These are phyloP conservation scores for Petaurus breviceps DNA, from an alignment of 2,113 vertebrate genomes.

Conservation along the genomic window DNA sequence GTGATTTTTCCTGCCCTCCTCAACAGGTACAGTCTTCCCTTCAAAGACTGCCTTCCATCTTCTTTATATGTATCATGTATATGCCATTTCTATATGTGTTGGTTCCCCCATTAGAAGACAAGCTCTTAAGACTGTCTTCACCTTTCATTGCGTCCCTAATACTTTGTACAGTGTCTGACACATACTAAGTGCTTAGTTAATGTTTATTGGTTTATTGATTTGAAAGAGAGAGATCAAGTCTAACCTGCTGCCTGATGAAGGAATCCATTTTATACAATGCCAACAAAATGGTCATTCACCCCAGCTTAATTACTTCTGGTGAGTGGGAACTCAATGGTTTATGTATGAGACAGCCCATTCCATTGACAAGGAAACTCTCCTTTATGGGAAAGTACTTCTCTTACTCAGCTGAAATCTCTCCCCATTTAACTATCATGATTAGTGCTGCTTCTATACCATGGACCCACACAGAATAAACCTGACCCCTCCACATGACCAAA, in stretches of 20 bases:
- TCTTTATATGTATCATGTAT: background rate
- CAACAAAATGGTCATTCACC: background rate
- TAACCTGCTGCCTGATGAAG: background rate
- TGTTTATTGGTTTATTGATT: background rate
- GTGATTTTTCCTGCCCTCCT: background rate
- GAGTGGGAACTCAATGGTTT: background rate
- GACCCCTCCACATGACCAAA: background rate
- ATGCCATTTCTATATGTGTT: background rate
- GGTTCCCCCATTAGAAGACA: background rate
- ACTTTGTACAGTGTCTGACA: background rate
- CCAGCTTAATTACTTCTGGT: background rate
- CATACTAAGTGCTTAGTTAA: background rate
- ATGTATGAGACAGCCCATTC: background rate
- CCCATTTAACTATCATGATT: background rate
- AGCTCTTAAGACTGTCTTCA: background rate
- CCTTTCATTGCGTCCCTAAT: background rate
- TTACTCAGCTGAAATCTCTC: background rate
- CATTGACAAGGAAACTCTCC: background rate
- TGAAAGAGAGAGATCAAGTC: background rate
- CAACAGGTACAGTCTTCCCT: background rate
- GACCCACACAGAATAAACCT: background rate
- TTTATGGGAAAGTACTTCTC: background rate
- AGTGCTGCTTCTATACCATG: background rate
- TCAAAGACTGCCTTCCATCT: background rate
- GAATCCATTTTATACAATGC: background rate